Conservation (phyloP, 2,888 invertebrate genomes). For the Trichopoda pennipes region DNA sequence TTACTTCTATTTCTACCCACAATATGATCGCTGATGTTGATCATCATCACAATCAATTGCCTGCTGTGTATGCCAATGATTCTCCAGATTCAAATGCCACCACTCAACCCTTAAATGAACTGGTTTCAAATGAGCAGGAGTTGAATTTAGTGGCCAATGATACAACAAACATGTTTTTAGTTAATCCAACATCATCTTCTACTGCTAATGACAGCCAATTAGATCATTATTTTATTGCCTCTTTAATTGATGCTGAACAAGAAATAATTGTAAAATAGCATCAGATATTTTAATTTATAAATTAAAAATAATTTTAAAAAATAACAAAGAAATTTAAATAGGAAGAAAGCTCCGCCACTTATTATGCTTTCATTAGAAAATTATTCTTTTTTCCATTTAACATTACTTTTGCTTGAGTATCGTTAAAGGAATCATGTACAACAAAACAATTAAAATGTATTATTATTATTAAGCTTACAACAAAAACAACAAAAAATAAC, state of each 20-base stretch:
- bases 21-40: slow-evolving; percentile 18
- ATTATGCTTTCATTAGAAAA: too few species aligned
- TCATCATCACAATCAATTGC: slow-evolving; percentile 30
- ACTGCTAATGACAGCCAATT: slow-evolving; percentile 53
- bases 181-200: slow-evolving; percentile 17
- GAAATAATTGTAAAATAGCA: slow-evolving; percentile 70
- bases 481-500: too few species aligned
- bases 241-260: slow-evolving; percentile 70
- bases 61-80: slow-evolving; percentile 47
- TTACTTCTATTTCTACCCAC: slow-evolving; percentile 23
- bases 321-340: too few species aligned
- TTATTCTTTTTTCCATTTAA: too few species aligned
- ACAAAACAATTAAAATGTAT: too few species aligned
- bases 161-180: slow-evolving; percentile 50
- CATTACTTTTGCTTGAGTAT: too few species aligned
- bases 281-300: slow-evolving; percentile 44
- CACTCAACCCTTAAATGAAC: slow-evolving; percentile 50
- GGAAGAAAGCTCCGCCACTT: too few species aligned
- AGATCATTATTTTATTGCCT: slow-evolving; percentile 67
- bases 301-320: slow-evolving; percentile 2
- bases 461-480: too few species aligned
- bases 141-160: slow-evolving; percentile 56
- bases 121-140: slow-evolving; percentile 30
- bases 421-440: too few species aligned
- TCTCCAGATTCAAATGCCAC: slow-evolving; percentile 33